phyloP scores from a whole-genome alignment of 2,797 vertebrate species.

The Schizopygopsis pylzovi region DNA sequence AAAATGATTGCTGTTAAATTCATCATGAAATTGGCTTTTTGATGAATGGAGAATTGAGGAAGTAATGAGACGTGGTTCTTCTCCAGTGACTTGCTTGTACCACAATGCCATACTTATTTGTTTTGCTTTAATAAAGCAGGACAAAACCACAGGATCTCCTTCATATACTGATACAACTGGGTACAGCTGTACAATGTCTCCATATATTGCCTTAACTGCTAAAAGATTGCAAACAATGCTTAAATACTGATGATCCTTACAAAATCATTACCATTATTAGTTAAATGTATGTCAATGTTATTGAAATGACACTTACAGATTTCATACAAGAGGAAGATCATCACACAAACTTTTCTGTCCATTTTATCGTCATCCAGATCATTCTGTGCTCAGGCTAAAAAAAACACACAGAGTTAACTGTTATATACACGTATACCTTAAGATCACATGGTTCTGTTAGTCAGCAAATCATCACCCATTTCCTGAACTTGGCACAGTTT shows the following conservation, averaged over 20 bases:
- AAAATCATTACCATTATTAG: neutral
- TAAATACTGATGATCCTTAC: neutral
- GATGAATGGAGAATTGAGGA: neutral
- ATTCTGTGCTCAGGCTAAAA: slow-evolving; percentile 1
- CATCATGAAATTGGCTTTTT: neutral
- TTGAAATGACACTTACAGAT: neutral
- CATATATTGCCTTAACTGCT: neutral
- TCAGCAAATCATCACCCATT: slow-evolving; percentile 14
- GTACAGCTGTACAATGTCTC: slow-evolving; percentile 12
- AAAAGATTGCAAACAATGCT: neutral
- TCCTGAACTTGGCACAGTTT: slow-evolving; percentile 23
- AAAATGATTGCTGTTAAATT: slow-evolving; percentile 23
- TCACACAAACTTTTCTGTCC: neutral
- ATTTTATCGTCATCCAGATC: slow-evolving; percentile 8
- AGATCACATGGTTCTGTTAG: slow-evolving; percentile 13
- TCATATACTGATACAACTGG: slow-evolving; percentile 6
- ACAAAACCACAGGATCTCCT: slow-evolving; percentile 22
- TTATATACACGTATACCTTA: slow-evolving; percentile 1
- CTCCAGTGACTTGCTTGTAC: slow-evolving; percentile 40
- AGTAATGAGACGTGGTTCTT: slow-evolving; percentile 18
- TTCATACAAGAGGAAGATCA: slow-evolving; percentile 10
- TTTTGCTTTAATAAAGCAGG: slow-evolving; percentile 6
- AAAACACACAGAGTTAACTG: neutral
- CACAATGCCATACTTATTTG: slow-evolving; percentile 1
- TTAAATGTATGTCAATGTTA: neutral